A percentile compares a stretch with the other conserved stretches of the same genome.
These are phyloP conservation scores for Cladopsammia gracilis DNA, from an alignment of 64 coral and sea anemone genomes.

Conservation along the genomic window DNA sequence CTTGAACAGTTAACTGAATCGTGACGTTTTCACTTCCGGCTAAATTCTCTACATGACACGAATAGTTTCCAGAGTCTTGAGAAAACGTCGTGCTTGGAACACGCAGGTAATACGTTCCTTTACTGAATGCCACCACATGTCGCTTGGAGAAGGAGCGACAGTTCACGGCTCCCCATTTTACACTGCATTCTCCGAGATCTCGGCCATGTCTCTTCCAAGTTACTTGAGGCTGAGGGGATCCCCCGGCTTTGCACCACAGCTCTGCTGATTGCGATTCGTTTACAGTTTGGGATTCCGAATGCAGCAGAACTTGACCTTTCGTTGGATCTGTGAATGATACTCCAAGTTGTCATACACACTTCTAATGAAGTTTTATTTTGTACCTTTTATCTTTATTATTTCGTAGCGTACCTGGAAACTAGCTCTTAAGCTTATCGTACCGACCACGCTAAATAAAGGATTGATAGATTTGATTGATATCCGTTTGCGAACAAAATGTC, in stretches of 20 bases:
- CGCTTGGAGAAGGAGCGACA: background rate
- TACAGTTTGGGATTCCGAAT: conserved; percentile 6
- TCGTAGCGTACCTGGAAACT: too few relatives aligned
- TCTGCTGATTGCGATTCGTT: conserved; percentile 14
- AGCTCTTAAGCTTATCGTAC: too few relatives aligned
- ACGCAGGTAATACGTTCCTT: background rate
- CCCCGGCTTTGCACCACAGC: background rate
- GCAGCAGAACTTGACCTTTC: conserved; percentile 7
- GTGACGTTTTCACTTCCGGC: conserved; percentile 17
- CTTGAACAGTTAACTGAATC: conserved; percentile 20
- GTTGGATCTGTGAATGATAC: background rate
- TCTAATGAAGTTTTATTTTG: too few relatives aligned
- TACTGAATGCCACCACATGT: background rate
- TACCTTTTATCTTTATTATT: too few relatives aligned
- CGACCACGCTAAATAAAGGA: too few relatives aligned
- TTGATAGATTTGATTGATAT: too few relatives aligned
- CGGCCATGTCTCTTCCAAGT: conserved; percentile 16
- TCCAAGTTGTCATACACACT: too few relatives aligned
- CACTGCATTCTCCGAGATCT: conserved; percentile 9
- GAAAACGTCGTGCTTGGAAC: background rate
- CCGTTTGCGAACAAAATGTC: too few relatives aligned
- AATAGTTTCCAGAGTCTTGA: background rate
- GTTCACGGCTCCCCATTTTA: conserved; percentile 3
- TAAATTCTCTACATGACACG: conserved; percentile 21
- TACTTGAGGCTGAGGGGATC: conserved; percentile 32